These are phyloP conservation scores for Hypanus sabinus DNA, from an alignment of 2,113 vertebrate species.

Conservation along the genomic window DNA sequence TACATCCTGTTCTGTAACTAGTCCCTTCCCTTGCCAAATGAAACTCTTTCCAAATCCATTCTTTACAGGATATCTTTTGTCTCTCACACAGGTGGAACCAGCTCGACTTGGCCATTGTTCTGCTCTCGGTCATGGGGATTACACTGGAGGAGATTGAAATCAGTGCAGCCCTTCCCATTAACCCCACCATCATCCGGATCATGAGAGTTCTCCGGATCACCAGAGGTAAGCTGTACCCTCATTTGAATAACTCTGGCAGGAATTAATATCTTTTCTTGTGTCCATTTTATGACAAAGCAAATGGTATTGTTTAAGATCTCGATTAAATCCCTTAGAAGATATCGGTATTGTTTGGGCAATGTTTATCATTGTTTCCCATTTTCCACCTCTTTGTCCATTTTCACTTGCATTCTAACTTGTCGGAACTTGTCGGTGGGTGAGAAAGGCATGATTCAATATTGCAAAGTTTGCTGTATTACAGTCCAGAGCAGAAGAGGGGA, in stretches of 20 bases:
- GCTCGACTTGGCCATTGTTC: conserved; percentile 88
- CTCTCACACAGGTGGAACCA: conserved; percentile 81
- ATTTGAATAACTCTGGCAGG: no score
- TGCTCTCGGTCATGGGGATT: conserved; percentile 93
- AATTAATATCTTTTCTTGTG: background rate
- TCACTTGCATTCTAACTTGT: background rate
- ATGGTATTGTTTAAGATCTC: background rate
- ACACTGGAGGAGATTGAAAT: conserved; percentile 93
- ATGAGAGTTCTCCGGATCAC: conserved; percentile 93
- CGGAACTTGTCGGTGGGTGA: background rate
- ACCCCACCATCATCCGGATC: conserved; percentile 95
- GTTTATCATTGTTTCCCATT: background rate
- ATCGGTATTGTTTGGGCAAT: background rate
- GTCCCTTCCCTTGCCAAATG: background rate
- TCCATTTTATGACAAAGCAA: background rate
- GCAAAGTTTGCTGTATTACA: no score
- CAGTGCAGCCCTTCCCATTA: conserved; percentile 89
- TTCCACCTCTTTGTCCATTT: background rate
- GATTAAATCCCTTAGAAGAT: no score
- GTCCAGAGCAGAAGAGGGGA: background rate
- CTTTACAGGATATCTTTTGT: background rate
- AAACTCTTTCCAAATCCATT: no score
- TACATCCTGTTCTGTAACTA: background rate
- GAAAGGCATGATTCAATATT: no score
- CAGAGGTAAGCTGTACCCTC: conserved; percentile 61